phyloP scores from a whole-genome alignment of 2,113 vertebrate species.

The Sprattus sprattus region DNA sequence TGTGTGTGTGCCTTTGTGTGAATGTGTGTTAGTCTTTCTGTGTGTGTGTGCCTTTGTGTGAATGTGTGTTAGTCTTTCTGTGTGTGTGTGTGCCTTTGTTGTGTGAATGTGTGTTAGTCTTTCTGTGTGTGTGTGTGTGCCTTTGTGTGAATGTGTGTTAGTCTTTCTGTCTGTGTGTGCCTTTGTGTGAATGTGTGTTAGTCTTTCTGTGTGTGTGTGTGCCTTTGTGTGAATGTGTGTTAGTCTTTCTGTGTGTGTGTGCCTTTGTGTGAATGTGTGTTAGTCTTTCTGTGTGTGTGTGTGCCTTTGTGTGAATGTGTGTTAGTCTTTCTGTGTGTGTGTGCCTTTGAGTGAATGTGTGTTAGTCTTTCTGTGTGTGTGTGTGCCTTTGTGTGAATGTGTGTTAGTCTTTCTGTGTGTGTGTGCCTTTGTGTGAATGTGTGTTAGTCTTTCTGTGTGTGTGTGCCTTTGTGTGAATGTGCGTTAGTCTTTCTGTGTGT shows the following conservation, averaged over 20 bases:
- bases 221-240: not conserved
- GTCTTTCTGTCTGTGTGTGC: not conserved
- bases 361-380: not conserved
- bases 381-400: not conserved
- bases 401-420: not conserved
- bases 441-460: not conserved
- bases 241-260: no score
- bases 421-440: not conserved
- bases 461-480: not conserved
- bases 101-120: no score
- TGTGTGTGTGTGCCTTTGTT: no score
- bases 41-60: no score
- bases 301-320: no score
- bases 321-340: not conserved
- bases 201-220: not conserved
- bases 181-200: not conserved
- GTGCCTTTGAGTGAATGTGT: not conserved
- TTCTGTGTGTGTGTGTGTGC: not conserved
- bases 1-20: no score
- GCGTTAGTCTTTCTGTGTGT: no score
- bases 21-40: no score
- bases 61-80: no score
- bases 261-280: no score
- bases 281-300: no score
- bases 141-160: not conserved